Evolutionary conservation across 2,888 invertebrate species (phyloP), one percentile per base, ranked within the genome.

Genomic region (Plagiodera versicolora): DNA sequence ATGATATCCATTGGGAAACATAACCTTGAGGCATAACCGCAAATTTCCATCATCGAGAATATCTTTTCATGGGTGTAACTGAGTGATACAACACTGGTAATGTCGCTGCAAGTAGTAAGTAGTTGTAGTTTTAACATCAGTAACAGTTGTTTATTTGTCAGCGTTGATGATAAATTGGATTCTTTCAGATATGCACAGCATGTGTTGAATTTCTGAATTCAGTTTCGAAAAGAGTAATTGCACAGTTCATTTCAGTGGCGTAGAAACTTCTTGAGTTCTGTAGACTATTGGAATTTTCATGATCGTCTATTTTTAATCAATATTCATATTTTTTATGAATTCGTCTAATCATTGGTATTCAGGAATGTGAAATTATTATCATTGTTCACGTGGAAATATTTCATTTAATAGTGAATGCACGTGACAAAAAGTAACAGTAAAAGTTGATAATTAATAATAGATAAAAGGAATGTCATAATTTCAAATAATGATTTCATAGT

Each of bases 111-210:
- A 56, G 63, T 61, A 63, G 63, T 55, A 58, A 47, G 51, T 57
- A 30, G 53, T 64, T 24, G 6, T 24, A 24, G 3, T 63, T 64
- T 60, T 61, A 32, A 51, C 60, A 55, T 66, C 64, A 58, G 60
- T 60, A 58, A 60, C 60, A 56, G 52, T 66, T 59, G 58, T 66
- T 62, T 62, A 66, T 64, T 66, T 64, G 66, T 66, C 66, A 66
- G 62, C 64, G 62, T 59, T 24, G 63, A 66, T 66, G 66, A 66
- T 66, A 63, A 66, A 66, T 66, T 60, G 60, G 58, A 64, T 66
- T 66, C 60, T 66, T 62, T 60, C 58, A 57, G 55, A 64, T 61
- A 59, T 62, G 51, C 59, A 45, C 60, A 56, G 60, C 61, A 54
- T 64, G 60, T 58, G 57, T 60, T 58, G 58, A 45, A 39, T 55